Evolutionary conservation across 2,888 invertebrate genomes (phyloP), one percentile per base, ranked within the genome.

Genomic region (Acronicta alni): DNA sequence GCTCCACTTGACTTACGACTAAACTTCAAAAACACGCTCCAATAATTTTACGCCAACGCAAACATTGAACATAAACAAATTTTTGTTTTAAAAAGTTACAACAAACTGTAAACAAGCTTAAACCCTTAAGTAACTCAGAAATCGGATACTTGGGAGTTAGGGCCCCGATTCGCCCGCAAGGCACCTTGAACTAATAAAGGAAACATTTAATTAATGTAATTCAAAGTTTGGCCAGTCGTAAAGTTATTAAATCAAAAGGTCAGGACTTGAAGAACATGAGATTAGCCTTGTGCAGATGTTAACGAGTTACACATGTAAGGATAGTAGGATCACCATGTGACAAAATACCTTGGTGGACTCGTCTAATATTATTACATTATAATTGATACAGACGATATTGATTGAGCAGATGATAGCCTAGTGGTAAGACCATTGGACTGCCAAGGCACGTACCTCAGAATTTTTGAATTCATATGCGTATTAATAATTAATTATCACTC

Each of bases 161-260:
- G 32, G 43, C 54, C 63, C 59, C 60, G 64, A 70, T 68, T 71
- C 53, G 57, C 63, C 71, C 72, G 44, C 67, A 78, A 70, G 61
- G 66, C 64, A 61, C 68, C 59, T 57, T 58, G 46, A 72, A 72
- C 75, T 80, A 79, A 80, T 82, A 78, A 77, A 72, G 76, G 78
- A 77, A 75, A 81, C 79, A 76, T 80, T 82, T 81, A 81, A 83
- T 82, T 79, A 82, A 73, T 76, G 72, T 75, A 75, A 81, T 73
- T 71, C 72, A 59, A 68, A 80, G 82, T 80, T 83, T 72, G 74
- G 65, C 72, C 72, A 79, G 64, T 77, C 77, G 77, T 83, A 81
- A 81, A 83, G 82, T 82, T 84, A 84, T 84, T 82, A 83, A 84
- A 81, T 84, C 82, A 83, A 82, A 77, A 83, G 82, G 81, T 79